Evolutionary conservation across 64 coral and sea anemone species (phyloP), one percentile per base, ranked within the genome.

Genomic region (Actinia tenebrosa): DNA sequence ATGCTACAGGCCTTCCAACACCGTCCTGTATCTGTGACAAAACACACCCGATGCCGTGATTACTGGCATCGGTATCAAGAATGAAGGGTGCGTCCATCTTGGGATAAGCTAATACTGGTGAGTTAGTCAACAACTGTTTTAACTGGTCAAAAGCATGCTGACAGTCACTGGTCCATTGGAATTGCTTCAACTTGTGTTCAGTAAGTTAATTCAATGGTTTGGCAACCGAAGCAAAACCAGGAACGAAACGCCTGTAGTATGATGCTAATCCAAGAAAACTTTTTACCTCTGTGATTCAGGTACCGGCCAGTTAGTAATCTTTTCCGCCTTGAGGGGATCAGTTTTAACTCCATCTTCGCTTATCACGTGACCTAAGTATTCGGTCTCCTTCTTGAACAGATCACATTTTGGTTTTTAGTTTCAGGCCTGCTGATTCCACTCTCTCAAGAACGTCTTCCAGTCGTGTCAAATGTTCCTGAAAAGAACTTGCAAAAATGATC

Each of bases 271-370:
- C 88, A 16, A 89, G 88, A 16, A 89, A 89, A 18, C 79, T 68
- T 44, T 61, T 72, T 45, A 89, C 58, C 45, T 89, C 78, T n/a
- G 19, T 83, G 26, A 60, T 18, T 27, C 15, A 30, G 87, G 87
- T 17, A 45, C 45, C 0, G 56, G 87, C 79, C 87, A 77, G 16
- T 75, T 25, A 45, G 5, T 23, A 18, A 90, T 45, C 56, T 16
- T 3, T 5, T 71, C 22, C 5, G 44, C 50, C 22, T 84, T 84
- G 27, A 55, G 43, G 14, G 63, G 62, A 80, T 93, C 77, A 82
- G 87, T 89, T n/a, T 87, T 86, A 71, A 94, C 87, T 60, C 88
- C 85, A 22, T 94, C 84, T 71, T 68, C 27, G 4, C 77, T 60
- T n/a, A 94, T 78, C 45, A 89, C 88, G 15, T 84, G 92, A 23